Evolutionary conservation across 1,140 invertebrate genomes (phyloP).

Genomic region (Ylistrum balloti): DNA sequence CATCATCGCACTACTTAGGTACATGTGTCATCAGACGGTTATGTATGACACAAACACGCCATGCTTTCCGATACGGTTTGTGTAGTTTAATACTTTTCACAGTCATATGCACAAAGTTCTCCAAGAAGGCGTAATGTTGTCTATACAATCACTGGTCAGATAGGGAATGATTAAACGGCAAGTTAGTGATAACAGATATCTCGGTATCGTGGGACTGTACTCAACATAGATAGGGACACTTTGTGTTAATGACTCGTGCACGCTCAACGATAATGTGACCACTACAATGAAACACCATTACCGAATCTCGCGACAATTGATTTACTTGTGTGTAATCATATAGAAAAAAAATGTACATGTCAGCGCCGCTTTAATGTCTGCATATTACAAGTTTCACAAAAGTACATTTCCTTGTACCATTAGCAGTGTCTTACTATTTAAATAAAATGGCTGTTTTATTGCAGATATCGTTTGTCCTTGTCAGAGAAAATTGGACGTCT

Average conservation of each 20-base stretch:
- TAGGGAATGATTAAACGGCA: not conserved
- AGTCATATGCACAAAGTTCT: not conserved
- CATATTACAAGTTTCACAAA: too few relatives aligned
- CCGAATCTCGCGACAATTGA: not conserved
- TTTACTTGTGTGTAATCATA: not conserved
- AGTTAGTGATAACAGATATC: not conserved
- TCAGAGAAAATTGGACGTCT: too few relatives aligned
- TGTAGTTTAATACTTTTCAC: not conserved
- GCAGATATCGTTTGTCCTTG: too few relatives aligned
- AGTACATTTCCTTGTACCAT: too few relatives aligned
- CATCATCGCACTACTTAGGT: not conserved
- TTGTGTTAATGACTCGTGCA: not conserved
- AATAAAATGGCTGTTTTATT: too few relatives aligned
- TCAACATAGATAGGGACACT: too few relatives aligned
- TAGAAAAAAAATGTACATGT: too few relatives aligned
- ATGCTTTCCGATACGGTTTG: not conserved
- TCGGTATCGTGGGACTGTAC: not conserved
- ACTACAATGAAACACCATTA: slow-evolving; percentile 3
- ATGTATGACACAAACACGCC: not conserved
- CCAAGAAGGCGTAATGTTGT: slow-evolving; percentile 22
- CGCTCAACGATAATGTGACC: not conserved
- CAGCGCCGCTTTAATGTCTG: too few relatives aligned
- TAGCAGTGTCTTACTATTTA: too few relatives aligned
- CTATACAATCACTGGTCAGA: not conserved
- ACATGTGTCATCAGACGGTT: not conserved